Evolutionary conservation across 23 tunicate genomes (phyloP), one percentile per base, ranked within the genome.

Genomic region (Trididemnum nubilum): DNA sequence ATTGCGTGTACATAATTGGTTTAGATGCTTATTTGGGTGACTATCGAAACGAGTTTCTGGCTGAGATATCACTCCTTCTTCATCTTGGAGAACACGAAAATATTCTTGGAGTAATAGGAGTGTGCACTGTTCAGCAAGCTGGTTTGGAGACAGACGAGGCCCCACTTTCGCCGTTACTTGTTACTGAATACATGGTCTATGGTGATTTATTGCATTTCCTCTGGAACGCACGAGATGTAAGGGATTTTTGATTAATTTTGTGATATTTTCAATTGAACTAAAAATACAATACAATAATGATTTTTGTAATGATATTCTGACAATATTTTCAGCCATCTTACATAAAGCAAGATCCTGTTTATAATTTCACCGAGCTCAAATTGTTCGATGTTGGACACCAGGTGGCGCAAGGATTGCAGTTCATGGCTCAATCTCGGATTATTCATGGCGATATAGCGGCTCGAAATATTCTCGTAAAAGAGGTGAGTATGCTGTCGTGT

Each of bases 381-480:
- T 37, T 90, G 29, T 73, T 54, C 73, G 28, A 80, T 1, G 77
- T 90, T 29, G 89, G 89, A 18, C 82, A 67, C 1, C 89, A 90
- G 73, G 84, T 85, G 54, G 96, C 96, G 37, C 65, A 65, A 22
- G 96, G 96, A 31, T 33, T 90, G 79, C 63, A 81, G 57, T 81
- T 79, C 61, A 61, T 90, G 22, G 34, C 65, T 2, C 31, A 67
- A 2, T 65, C 75, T 0, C 81, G 80, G 35, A 67, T 90, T 22
- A 90, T 90, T 35, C 96, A 90, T 74, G 96, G 96, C 1, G 96
- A 90, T 51, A 83, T 90, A 19, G 96, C 96, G n/a, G 96, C 96
- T 7, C 76, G 96, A 64, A 90, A 90, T 60, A 74, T 90, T 15
- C 61, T 90, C 1, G 86, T 90, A 1, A 82, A 85, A 25, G 86